Percentiles rank a stretch among this genome's conserved stretches.
Conservation (phyloP, 2,888 invertebrate species). For the Neoascia interrupta region DNA sequence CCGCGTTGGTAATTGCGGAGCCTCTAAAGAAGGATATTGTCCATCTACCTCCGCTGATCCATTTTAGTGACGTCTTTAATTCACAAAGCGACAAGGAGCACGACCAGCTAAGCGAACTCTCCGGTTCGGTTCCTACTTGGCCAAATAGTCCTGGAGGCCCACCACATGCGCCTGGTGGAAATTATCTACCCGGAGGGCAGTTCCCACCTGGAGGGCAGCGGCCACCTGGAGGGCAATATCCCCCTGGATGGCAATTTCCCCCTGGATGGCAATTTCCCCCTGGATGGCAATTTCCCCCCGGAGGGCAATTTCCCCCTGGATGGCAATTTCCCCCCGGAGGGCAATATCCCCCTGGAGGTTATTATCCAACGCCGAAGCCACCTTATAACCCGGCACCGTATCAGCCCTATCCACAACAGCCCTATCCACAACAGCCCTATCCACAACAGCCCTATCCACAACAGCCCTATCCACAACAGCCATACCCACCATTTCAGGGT, state of each 20-base stretch:
- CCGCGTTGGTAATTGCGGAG: slow-evolving; percentile 3
- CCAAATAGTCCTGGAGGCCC: not conserved
- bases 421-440: not conserved
- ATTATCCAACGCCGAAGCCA: not conserved
- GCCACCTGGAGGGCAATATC: not conserved
- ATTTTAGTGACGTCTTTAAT: slow-evolving; percentile 47
- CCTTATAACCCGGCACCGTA: not conserved
- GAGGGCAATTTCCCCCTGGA: not conserved
- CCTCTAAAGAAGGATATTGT: slow-evolving; percentile 47
- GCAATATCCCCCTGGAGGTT: not conserved
- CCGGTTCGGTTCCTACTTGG: not conserved
- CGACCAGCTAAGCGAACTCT: slow-evolving; percentile 1
- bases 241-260: not conserved
- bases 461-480: not conserved
- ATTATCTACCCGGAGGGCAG: slow-evolving; percentile 1
- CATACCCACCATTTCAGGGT: too few relatives aligned
- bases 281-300: not conserved
- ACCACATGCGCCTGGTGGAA: not conserved
- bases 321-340: not conserved
- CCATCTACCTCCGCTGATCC: slow-evolving; percentile 45
- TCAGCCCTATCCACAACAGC: not conserved
- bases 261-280: not conserved
- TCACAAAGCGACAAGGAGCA: slow-evolving; percentile 12
- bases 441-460: slow-evolving; percentile 1
- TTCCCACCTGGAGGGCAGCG: not conserved